Evolutionary conservation across 1,140 invertebrate species (phyloP), one percentile per base, ranked within the genome.

Genomic region (Acromyrmex echinatior): DNA sequence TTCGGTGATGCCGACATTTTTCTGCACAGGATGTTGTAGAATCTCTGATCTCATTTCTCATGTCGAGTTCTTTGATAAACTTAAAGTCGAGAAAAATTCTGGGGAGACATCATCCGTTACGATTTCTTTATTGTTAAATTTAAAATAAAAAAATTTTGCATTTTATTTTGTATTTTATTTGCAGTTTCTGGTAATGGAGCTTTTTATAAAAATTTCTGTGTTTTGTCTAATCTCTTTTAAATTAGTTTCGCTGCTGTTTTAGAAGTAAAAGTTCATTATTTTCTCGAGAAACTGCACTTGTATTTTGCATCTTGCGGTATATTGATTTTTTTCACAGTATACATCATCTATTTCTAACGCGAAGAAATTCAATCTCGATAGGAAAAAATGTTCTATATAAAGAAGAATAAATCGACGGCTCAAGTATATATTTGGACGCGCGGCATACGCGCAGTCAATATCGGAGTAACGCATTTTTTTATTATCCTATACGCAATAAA

Each of bases 301-400:
- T 10, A 45, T 45, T 53, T 21, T 66, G 66, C 31, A 25, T 68
- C 7, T 35, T 70, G 49, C 12, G 2, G 7, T 79, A n/a, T 35
- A 51, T 80, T 7, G 62, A 56, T n/a, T 80, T 35, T 35, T 80
- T 80, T 80, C 28, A 45, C 5, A 10, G 0, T 16, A 16, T 3
- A 14, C 3, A 31, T 35, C 18, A 14, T 66, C 28, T 66, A 79
- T 66, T 79, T 79, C 49, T 68, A 68, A 39, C 45, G 2, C 6
- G 63, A 5, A 66, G 25, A 66, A 7, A 80, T 80, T 80, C 28
- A n/a, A 62, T 77, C 35, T 77, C 35, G 56, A 45, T 62, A 18
- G n/a, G 16, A 63, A 68, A 80, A 80, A 80, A 10, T 66, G 28
- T 68, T 65, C 28, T 7, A 51, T 31, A 25, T 16, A 56, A 2